Evolutionary conservation across 1,140 invertebrate genomes (phyloP), one percentile per base, ranked within the genome.

Genomic region (Sitodiplosis mosellana): DNA sequence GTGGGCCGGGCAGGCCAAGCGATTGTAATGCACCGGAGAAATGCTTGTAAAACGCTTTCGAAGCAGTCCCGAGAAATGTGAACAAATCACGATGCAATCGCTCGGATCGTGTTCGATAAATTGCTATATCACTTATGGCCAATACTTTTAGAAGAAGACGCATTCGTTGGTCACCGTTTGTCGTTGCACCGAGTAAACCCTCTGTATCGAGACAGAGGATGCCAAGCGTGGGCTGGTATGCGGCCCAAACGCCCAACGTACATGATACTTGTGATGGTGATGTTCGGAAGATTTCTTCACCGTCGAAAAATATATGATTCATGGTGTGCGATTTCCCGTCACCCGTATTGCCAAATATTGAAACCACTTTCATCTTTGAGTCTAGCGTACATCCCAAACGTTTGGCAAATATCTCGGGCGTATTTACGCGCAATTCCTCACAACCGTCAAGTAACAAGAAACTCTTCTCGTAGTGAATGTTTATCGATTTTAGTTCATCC

Each of bases 341-440:
- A 1, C 85, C 84, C 2, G 83, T 87, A 55, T 86, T 88, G 1
- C 87, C 87, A 70, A 89, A 86, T 57, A 90, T 86, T 2, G 85
- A 85, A 2, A 89, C 76, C 17, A 89, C 84, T 69, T 88, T 89
- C 2, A 87, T 74, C 57, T 73, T 75, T 1, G 63, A 58, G 17
- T 67, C 56, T 15, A 65, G 59, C 6, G 51, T 51, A 49, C 70
- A 74, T 12, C 64, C 60, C 0, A 78, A 54, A 50, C 66, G 65
- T 15, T 65, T 58, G 11, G 68, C 54, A 54, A 78, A 77, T 27
- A 72, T 55, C 48, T 76, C 69, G 0, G 57, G 60, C 45, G 55
- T 69, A 0, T 64, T 58, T 2, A 77, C 69, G 53, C 68, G 67
- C 2, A 74, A 53, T 42, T 68, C 60, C 55, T 76, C 74, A 40